These are phyloP conservation scores for Papilio elwesi DNA, from an alignment of 2,888 invertebrate genomes.

Conservation along the genomic window DNA sequence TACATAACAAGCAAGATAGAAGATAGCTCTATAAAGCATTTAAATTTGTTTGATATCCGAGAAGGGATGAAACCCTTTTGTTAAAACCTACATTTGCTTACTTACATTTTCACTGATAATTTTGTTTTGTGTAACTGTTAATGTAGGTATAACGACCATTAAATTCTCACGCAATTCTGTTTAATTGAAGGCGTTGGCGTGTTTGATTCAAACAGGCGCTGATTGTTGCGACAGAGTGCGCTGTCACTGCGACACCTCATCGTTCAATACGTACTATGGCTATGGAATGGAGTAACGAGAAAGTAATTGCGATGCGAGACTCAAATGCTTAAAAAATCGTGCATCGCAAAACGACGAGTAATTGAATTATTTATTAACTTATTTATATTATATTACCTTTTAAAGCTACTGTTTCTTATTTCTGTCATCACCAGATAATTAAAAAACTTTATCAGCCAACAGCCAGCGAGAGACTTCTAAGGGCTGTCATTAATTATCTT, in stretches of 20 bases:
- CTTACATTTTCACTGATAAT: background rate
- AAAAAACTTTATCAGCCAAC: too few relatives aligned
- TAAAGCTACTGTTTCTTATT: too few relatives aligned
- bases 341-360: too few relatives aligned
- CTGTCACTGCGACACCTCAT: background rate
- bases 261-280: too few relatives aligned
- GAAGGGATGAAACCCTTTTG: conserved; percentile 17
- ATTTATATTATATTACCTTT: too few relatives aligned
- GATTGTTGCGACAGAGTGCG: conserved; percentile 8
- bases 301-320: too few relatives aligned
- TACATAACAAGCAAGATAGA: conserved; percentile 22
- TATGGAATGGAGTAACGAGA: too few relatives aligned
- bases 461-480: too few relatives aligned
- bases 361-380: too few relatives aligned
- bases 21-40: conserved; percentile 17
- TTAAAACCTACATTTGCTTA: background rate
- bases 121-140: background rate
- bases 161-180: conserved; percentile 1
- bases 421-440: too few relatives aligned
- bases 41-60: conserved; percentile 30
- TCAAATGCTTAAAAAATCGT: too few relatives aligned
- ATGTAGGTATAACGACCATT: background rate
- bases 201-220: conserved; percentile 26
- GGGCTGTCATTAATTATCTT: too few relatives aligned
- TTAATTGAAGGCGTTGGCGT: conserved; percentile 16